A percentile compares a stretch with the other conserved stretches of the same genome.
Conservation (phyloP, 2,888 invertebrate species). For the Trachelus stipa region DNA sequence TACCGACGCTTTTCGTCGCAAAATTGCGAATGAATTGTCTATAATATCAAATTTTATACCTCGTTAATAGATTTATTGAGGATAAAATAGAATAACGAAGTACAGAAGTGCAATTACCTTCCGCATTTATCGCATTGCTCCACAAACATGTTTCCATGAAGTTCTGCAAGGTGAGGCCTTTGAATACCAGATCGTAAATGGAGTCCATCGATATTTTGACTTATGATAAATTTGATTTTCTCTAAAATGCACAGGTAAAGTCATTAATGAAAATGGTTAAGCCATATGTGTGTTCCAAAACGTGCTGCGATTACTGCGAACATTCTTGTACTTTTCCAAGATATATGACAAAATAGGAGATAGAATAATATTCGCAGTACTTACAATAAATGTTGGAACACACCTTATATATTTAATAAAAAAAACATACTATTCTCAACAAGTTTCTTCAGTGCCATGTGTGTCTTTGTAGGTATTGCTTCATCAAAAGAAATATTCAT, state of each 20-base stretch:
- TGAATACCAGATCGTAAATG: conserved; percentile 91
- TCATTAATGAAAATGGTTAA: conserved; percentile 3
- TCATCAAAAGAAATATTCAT: conserved; percentile 89
- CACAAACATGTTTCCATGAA: conserved; percentile 98
- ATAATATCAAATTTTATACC: conserved; percentile 34
- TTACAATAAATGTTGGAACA: neutral
- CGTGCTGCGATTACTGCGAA: neutral
- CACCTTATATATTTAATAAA: neutral
- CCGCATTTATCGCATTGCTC: conserved; percentile 94
- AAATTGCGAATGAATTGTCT: conserved; percentile 84
- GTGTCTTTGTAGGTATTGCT: conserved; percentile 92
- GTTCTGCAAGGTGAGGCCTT: conserved; percentile 85
- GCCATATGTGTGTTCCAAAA: neutral
- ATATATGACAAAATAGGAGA: neutral
- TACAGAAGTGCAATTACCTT: conserved; percentile 68
- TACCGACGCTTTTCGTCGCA: conserved; percentile 84
- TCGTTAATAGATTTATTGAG: neutral
- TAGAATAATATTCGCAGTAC: neutral
- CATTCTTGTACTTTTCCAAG: neutral
- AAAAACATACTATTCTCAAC: conserved; percentile 70
- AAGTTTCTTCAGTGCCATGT: conserved; percentile 90
- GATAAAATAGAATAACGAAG: neutral
- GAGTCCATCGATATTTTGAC: conserved; percentile 98
- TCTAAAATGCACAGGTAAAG: conserved; percentile 58
- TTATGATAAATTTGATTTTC: conserved; percentile 86